Evolutionary conservation across 2,888 invertebrate species (phyloP), one percentile per base, ranked within the genome.

Genomic region (Rhogogaster chlorosoma): DNA sequence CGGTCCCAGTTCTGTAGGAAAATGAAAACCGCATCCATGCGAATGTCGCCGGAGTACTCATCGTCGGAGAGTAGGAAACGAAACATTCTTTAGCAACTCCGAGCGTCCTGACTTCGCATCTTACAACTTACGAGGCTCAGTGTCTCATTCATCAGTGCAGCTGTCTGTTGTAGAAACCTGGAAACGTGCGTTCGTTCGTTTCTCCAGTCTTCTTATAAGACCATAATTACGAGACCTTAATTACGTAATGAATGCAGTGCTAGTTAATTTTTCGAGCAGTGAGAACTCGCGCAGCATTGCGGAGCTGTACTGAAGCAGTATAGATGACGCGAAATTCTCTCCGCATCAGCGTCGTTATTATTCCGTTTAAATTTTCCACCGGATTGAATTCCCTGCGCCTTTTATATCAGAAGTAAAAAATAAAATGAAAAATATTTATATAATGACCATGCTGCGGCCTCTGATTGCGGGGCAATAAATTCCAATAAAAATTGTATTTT

Each of bases 221-320:
- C 42, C 45, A 77, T 80, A 80, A 80, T 80, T 80, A 57, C 80
- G 80, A 36, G 61, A 80, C 38, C 57, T 80, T 80, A 80, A 78
- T 78, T 80, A 64, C 57, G 80, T 80, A 61, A 80, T 80, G 57
- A 80, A 80, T 80, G 80, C 80, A 80, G 80, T 61, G 53, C 49
- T 32, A 77, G 77, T 75, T 75, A 9, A 77, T n/a, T 77, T 70
- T 70, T 70, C 70, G 70, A 70, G 70, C 18, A 70, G n/a, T 36
- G 12, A 22, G 61, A 61, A 61, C 26, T 61, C 61, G 61, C 61
- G 12, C 10, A 26, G 10, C 26, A 53, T n/a, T 53, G 53, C 26
- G 10, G 61, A 61, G 22, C 61, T 26, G 10, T 29, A 73, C 22
- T 38, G 38, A 15, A 73, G 38, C 12, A 42, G 38, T 38, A n/a